phyloP scores from a whole-genome alignment of 2,113 vertebrate genomes.

The Pheucticus melanocephalus region DNA sequence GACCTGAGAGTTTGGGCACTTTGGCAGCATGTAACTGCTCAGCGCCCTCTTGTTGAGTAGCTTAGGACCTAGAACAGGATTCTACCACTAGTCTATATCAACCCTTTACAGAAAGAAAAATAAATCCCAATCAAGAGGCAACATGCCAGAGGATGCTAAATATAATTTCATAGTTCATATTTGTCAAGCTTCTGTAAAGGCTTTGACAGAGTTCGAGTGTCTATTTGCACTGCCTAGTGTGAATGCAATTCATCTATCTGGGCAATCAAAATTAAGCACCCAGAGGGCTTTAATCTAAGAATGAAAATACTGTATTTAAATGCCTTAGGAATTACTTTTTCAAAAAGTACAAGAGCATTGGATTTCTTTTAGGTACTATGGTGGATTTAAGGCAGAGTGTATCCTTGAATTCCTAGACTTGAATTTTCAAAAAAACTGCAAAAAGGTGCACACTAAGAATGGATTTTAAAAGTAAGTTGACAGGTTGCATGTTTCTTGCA shows the following conservation, averaged over 20 bases:
- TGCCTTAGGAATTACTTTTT: background rate
- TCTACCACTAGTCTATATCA: background rate
- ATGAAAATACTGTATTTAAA: conserved; percentile 1
- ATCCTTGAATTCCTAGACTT: background rate
- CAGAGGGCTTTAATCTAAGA: background rate
- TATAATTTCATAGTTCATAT: background rate
- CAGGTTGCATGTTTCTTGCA: background rate
- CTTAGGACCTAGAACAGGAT: background rate
- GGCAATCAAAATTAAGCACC: background rate
- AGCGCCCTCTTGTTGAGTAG: background rate
- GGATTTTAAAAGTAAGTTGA: background rate
- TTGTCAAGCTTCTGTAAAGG: background rate
- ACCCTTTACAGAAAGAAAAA: background rate
- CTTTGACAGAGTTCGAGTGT: background rate
- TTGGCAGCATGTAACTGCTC: background rate
- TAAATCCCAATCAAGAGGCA: background rate
- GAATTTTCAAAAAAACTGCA: background rate
- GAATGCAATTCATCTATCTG: background rate
- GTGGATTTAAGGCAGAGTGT: background rate
- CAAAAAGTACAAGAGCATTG: background rate
- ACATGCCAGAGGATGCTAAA: background rate
- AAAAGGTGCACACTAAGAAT: background rate
- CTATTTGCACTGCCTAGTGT: background rate
- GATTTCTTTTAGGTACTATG: background rate
- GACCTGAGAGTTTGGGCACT: background rate